Conservation (phyloP, 1,140 invertebrate species). For the Platorchestia sp. region DNA sequence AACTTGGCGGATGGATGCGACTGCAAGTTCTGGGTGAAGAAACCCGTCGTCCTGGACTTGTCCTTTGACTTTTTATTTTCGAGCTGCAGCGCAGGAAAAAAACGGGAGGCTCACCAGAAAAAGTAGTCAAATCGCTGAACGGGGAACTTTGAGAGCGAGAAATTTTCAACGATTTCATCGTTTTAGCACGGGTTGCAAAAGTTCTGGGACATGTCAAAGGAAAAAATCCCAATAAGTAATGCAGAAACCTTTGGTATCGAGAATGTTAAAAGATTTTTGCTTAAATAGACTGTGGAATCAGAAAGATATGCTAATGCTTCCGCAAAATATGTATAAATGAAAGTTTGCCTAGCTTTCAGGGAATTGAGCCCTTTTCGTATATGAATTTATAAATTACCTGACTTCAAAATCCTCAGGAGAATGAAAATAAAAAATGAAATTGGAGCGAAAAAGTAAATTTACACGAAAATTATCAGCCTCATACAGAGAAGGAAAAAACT, state of each 20-base stretch:
- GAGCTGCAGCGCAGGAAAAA: not conserved
- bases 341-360: not conserved
- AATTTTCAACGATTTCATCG: not conserved
- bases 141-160: not conserved
- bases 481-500: no score
- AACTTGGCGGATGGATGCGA: slow-evolving; percentile 8
- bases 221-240: not conserved
- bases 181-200: not conserved
- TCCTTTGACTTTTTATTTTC: not conserved
- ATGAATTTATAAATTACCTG: no score
- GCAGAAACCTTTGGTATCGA: not conserved
- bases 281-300: not conserved
- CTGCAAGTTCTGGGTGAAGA: not conserved
- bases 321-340: not conserved
- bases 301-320: not conserved
- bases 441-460: no score
- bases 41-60: not conserved
- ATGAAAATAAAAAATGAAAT: no score
- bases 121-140: not conserved
- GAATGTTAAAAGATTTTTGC: not conserved
- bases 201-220: not conserved
- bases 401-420: no score
- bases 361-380: not conserved
- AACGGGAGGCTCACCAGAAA: not conserved
- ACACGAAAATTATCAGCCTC: no score